These are phyloP conservation scores for Cnemophilus loriae DNA, from an alignment of 2,113 vertebrate genomes.

Conservation along the genomic window DNA sequence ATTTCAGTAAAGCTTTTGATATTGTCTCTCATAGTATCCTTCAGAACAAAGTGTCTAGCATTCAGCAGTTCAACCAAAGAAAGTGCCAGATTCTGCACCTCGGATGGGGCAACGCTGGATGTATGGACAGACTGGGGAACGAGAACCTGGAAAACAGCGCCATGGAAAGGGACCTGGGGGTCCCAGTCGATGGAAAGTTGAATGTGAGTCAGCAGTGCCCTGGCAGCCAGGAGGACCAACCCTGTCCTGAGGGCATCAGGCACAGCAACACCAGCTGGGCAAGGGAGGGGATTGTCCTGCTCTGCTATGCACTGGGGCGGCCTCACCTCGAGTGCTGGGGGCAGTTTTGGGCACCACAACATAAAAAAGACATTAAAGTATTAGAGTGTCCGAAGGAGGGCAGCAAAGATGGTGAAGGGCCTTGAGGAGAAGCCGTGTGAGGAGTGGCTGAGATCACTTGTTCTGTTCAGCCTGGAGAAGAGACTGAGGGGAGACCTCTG, in stretches of 20 bases:
- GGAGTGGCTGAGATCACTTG: neutral
- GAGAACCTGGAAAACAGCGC: neutral
- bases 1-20: neutral
- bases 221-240: neutral
- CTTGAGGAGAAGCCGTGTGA: accelerated
- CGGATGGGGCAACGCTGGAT: neutral
- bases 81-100: neutral
- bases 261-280: accelerated
- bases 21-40: neutral
- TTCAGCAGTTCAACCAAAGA: neutral
- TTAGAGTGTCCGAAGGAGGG: neutral
- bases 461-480: neutral
- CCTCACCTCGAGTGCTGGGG: neutral
- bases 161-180: neutral
- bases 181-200: accelerated
- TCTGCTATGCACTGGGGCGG: accelerated
- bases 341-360: neutral
- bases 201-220: neutral
- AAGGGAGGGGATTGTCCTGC: neutral
- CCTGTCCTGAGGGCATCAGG: neutral
- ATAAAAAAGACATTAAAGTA: neutral
- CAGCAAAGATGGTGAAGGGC: accelerated
- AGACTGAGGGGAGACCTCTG: neutral
- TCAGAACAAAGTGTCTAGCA: neutral
- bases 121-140: neutral